Evolutionary conservation across 2,888 invertebrate genomes (phyloP).

Genomic region (Galerucella pusilla): DNA sequence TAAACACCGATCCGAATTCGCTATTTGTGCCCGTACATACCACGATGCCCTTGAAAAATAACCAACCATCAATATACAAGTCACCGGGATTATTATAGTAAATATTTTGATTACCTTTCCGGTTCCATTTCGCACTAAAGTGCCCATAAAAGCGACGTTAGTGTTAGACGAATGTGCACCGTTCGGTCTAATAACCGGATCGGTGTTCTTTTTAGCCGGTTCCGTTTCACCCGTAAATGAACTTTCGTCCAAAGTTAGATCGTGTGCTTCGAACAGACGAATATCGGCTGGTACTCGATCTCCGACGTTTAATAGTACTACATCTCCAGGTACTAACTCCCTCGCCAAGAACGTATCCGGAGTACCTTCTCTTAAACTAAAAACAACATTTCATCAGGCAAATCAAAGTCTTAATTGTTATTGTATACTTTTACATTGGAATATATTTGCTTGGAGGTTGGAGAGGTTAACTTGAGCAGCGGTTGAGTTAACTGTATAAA

Average conservation of each 20-base stretch:
- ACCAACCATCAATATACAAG: neutral
- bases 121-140: slow-evolving; percentile 93
- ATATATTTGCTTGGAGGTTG: no score
- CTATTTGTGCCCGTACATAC: slow-evolving; percentile 97
- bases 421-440: no score
- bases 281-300: slow-evolving; percentile 98
- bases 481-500: no score
- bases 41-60: slow-evolving; percentile 83
- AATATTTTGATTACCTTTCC: slow-evolving; percentile 77
- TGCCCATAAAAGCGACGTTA: slow-evolving; percentile 98
- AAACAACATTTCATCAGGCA: slow-evolving; percentile 2
- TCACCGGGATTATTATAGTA: neutral
- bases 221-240: slow-evolving; percentile 99
- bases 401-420: no score
- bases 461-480: no score
- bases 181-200: slow-evolving; percentile 67
- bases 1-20: slow-evolving; percentile 98
- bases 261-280: slow-evolving; percentile 91
- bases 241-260: slow-evolving; percentile 96
- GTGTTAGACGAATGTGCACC: slow-evolving; percentile 77
- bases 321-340: slow-evolving; percentile 96
- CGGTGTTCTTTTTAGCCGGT: slow-evolving; percentile 83
- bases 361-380: slow-evolving; percentile 86
- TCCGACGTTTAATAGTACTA: slow-evolving; percentile 92
- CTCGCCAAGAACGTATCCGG: slow-evolving; percentile 92